phyloP scores from a whole-genome alignment of 2,888 invertebrate species.

The Rhimphoctona megacephalus region DNA sequence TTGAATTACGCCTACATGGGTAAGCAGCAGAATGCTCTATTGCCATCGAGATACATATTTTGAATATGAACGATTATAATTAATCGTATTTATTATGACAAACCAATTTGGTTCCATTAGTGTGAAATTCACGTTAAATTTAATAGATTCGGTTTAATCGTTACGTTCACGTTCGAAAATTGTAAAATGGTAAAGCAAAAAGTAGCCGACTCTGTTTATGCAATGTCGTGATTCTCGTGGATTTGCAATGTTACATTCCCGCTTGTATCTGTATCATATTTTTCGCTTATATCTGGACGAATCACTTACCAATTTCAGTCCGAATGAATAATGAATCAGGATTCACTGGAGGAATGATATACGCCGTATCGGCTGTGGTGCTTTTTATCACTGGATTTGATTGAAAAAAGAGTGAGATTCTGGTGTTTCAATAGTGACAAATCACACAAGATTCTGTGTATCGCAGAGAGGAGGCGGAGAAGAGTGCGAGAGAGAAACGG shows the following conservation, averaged over 20 bases:
- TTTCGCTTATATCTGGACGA: constrained; percentile 1
- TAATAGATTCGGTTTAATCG: constrained; percentile 9
- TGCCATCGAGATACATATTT: neutral
- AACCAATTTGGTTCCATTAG: neutral
- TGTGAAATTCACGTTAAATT: neutral
- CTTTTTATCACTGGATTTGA: constrained; percentile 25
- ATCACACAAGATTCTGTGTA: constrained; percentile 13
- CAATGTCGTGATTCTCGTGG: neutral
- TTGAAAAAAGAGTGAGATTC: constrained; percentile 26
- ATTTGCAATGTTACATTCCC: neutral
- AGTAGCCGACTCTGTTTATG: neutral
- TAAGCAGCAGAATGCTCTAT: neutral
- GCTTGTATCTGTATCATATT: neutral
- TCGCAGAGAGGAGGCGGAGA: neutral
- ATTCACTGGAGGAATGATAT: constrained; percentile 7
- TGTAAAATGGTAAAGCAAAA: neutral
- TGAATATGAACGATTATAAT: neutral
- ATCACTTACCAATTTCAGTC: constrained; percentile 9
- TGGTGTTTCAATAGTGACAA: constrained; percentile 33
- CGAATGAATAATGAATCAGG: constrained; percentile 21
- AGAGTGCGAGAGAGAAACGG: neutral
- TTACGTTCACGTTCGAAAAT: neutral
- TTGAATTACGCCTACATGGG: neutral
- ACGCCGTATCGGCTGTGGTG: constrained; percentile 10
- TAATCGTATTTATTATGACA: neutral